Conservation (phyloP, 1,140 invertebrate species). For the Laupala kohalensis region DNA sequence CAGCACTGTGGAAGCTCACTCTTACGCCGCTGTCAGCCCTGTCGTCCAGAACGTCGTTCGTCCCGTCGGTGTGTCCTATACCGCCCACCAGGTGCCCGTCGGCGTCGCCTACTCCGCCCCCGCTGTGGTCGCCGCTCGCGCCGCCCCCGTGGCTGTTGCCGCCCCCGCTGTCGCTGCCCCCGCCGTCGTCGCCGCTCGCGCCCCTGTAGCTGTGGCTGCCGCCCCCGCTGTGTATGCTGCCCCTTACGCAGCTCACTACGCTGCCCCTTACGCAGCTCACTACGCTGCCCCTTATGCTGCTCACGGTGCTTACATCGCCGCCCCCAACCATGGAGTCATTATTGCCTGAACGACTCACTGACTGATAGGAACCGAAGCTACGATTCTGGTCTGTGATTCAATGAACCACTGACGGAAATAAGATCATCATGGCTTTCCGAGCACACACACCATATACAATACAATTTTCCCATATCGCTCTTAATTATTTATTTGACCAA, state of each 20-base stretch:
- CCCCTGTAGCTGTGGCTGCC: neutral
- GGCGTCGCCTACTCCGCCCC: neutral
- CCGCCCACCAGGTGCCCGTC: constrained; percentile 17
- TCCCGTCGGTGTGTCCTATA: constrained; percentile 26
- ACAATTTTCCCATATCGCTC: neutral
- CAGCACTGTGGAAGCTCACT: constrained; percentile 36
- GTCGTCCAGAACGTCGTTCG: constrained; percentile 27
- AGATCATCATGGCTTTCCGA: neutral
- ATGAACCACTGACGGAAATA: no score
- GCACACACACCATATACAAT: neutral
- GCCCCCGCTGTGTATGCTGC: neutral
- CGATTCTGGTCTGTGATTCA: neutral
- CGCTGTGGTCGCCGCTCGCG: constrained; percentile 8
- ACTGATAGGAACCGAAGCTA: neutral
- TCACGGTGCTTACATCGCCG: no score
- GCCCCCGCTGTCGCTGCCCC: constrained; percentile 22
- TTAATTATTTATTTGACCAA: neutral
- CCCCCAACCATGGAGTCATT: no score
- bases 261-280: no score
- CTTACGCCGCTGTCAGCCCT: constrained; percentile 33
- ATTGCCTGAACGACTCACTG: no score
- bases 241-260: neutral
- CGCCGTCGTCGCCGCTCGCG: neutral
- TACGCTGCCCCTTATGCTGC: no score
- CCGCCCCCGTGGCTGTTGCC: constrained; percentile 10